A percentile compares a stretch with the other conserved stretches of the same genome.
Conservation (phyloP, 2,797 vertebrate species). For the Parauchenoglanis punctatus region DNA sequence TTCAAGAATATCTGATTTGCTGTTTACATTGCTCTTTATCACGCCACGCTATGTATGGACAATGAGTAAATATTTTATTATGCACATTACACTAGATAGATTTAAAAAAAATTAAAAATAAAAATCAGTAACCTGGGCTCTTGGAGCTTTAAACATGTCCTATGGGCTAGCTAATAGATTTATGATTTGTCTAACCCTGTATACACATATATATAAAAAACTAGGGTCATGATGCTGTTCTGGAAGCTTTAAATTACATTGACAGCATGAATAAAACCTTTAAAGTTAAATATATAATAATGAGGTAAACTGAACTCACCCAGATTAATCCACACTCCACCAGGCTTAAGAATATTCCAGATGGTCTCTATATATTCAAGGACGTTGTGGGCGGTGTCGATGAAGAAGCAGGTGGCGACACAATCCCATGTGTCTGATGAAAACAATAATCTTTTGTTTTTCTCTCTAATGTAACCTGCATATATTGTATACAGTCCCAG, state of each 20-base stretch:
- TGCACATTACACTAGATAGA: not conserved
- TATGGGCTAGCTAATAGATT: not conserved
- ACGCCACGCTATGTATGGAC: not conserved
- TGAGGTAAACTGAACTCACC: constrained; percentile 75
- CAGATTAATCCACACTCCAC: constrained; percentile 98
- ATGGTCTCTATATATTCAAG: constrained; percentile 97
- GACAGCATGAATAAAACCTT: not conserved
- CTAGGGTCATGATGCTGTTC: not conserved
- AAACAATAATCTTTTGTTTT: not conserved
- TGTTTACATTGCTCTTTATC: not conserved
- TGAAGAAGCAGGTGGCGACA: constrained; percentile 97
- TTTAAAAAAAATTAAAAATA: no score
- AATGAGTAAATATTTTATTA: not conserved
- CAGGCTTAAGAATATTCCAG: constrained; percentile 98
- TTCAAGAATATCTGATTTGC: not conserved
- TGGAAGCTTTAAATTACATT: not conserved
- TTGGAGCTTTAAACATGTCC: not conserved
- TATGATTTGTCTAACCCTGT: not conserved
- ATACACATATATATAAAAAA: not conserved
- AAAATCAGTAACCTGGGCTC: not conserved
- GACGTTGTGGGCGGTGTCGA: constrained; percentile 97
- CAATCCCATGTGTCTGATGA: constrained; percentile 91
- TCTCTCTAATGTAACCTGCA: not conserved
- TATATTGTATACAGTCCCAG: no score
- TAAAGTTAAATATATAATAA: not conserved